phyloP scores from a whole-genome alignment of 2,888 invertebrate species.

The Caenorhabditis plicata region DNA sequence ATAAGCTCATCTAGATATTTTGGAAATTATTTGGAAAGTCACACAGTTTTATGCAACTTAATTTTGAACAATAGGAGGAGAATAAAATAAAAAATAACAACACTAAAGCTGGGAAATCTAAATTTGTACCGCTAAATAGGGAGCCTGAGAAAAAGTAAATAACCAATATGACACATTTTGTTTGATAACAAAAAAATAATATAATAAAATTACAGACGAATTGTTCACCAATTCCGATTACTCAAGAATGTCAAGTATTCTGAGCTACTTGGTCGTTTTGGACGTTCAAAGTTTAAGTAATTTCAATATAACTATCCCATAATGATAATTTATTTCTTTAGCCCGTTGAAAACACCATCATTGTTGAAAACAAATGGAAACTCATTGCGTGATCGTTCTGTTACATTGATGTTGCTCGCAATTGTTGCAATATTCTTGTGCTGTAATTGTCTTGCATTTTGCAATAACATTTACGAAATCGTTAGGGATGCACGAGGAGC shows the following conservation, averaged over 20 bases:
- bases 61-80: no score
- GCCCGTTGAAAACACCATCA: conserved; percentile 40
- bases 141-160: no score
- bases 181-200: neutral
- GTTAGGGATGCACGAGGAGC: conserved; percentile 31
- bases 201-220: conserved; percentile 12
- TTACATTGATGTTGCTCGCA: conserved; percentile 63
- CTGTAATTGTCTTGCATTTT: conserved; percentile 64
- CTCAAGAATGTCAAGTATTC: conserved; percentile 57
- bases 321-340: conserved; percentile 17
- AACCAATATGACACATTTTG: neutral
- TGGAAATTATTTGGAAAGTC: no score
- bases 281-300: conserved; percentile 42
- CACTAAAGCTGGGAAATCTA: no score
- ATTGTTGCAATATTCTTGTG: conserved; percentile 64
- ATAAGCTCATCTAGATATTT: no score
- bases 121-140: no score
- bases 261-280: conserved; percentile 57
- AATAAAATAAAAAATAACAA: no score
- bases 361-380: conserved; percentile 46
- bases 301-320: conserved; percentile 8
- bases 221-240: conserved; percentile 57
- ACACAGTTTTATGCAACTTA: no score
- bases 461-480: conserved; percentile 63
- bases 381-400: conserved; percentile 54